Evolutionary conservation across 2,797 vertebrate species (phyloP).

Genomic region (Yasuhikotakia modesta): DNA sequence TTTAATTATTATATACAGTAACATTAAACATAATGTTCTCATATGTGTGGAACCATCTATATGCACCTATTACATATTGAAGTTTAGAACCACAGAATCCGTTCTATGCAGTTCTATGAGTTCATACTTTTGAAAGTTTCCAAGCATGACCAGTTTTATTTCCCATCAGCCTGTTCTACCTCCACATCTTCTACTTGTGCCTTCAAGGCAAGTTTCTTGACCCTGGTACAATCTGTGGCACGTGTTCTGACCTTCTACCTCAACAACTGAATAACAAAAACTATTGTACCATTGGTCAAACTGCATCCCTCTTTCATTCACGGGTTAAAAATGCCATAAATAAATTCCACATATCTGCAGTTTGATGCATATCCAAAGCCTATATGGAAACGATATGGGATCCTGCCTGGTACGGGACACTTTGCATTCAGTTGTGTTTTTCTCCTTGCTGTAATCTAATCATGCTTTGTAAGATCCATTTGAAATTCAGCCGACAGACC

Average conservation of each 20-base stretch:
- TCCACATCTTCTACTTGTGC: background rate
- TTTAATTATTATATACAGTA: too few species aligned
- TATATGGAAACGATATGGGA: conserved; percentile 1
- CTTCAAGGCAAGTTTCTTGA: conserved; percentile 7
- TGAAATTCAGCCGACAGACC: conserved; percentile 77
- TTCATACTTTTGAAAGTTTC: background rate
- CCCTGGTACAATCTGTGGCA: background rate
- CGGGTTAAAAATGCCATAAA: background rate
- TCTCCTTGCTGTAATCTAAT: conserved; percentile 46
- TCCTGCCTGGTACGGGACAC: background rate
- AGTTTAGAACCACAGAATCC: background rate
- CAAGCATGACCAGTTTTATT: background rate
- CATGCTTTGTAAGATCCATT: conserved; percentile 69
- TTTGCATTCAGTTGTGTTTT: conserved; percentile 11
- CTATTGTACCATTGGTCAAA: background rate
- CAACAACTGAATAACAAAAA: background rate
- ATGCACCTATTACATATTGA: background rate
- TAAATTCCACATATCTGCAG: background rate
- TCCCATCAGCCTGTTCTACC: background rate
- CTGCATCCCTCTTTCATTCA: background rate
- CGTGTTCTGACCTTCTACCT: background rate
- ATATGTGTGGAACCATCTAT: background rate
- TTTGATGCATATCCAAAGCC: background rate
- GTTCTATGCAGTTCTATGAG: too few species aligned
- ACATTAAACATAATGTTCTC: background rate